Base-by-base conservation (phyloP, 2,888 invertebrate species). In the Anorthoa munda region DNA sequence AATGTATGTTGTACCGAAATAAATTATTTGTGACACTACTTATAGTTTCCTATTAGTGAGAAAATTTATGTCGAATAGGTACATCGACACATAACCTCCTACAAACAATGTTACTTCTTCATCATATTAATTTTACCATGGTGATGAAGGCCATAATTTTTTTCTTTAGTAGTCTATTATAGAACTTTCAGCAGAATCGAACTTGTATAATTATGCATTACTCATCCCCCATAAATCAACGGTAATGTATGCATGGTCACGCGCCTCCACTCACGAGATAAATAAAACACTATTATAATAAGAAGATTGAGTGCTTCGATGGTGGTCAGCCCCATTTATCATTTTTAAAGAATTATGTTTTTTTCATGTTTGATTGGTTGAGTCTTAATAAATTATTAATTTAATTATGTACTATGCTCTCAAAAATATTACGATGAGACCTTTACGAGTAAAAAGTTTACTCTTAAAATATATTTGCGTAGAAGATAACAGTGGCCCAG, bases 221-320 rank as follows among this genome's bases (percentile, higher is more conserved):
- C 66, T 75, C 39, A 21, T 39, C 39, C 15, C 17, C 39, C 66
- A 75, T 60, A 66, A 75, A 50, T 75, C 75, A 75, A 61, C 21
- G 39, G 9, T 73, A 66, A 78, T 63, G 21, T 68, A 79, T 82
- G 74, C 67, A 59, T 21, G 46, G 61, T 59, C 79, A 74, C 75
- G 79, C 58, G 66, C 39, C 66, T 0, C 21, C 64, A 56, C 48
- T 59, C 58, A 59, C 11, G 55, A 58, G 61, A 74, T 70, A 70
- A 78, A 79, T 69, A 64, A 53, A 23, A 48, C 59, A n/a, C 26
- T 58, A 74, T 59, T 74, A 48, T 53, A 65, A 74, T 73, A 58
- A 46, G 51, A 50, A 53, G 46, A 53, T 31, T 13, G 13, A 75
- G 58, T 51, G 56, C 23, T 23, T n/a, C 9, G 23, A 72, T 46